Base-by-base conservation (phyloP, 2,797 vertebrate genomes). In the Bradypodion pumilum region DNA sequence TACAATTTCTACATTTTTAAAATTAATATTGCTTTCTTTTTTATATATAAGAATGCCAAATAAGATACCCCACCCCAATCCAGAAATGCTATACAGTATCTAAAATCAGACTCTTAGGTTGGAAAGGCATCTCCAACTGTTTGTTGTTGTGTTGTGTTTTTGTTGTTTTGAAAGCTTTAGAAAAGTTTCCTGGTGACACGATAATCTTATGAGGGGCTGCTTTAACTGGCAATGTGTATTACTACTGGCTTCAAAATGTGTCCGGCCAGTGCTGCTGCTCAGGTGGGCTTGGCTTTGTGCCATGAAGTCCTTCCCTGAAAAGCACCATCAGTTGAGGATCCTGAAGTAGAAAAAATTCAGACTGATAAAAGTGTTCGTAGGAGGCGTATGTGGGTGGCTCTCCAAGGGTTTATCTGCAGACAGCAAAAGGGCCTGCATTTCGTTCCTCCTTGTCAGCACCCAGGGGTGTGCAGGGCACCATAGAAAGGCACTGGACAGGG, bases 391-490 rank as follows among this genome's bases (percentile, higher is more conserved):
- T n/a, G n/a, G n/a, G 59, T 7, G n/a, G 68, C 60, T 37, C 49
- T 49, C 76, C 32, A 12, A 19, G 37, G 0, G 19, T 9, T 37
- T 9, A 40, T 25, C 9, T 1, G 27, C 52, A 42, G 27, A 13
- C 12, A 32, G 69, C 25, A 25, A 37, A 5, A 32, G 56, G 25
- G 19, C n/a, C n/a, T 6, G 52, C 62, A n/a, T 85, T 81, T 65
- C 79, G 85, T 85, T 85, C 84, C 65, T 76, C 84, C 52, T 23
- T 78, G 75, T 78, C 80, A 68, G 76, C 76, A 79, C 42, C 70
- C 69, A 69, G 7, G 40, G n/a, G n/a, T n/a, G n/a, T n/a, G n/a
- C n/a, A n/a, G n/a, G n/a, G n/a, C n/a, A n/a, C n/a, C n/a, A n/a
- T n/a, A n/a, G n/a, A n/a, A n/a, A n/a, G n/a, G n/a, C n/a, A n/a